Conservation (phyloP, 2,113 vertebrate genomes). For the Ia io region DNA sequence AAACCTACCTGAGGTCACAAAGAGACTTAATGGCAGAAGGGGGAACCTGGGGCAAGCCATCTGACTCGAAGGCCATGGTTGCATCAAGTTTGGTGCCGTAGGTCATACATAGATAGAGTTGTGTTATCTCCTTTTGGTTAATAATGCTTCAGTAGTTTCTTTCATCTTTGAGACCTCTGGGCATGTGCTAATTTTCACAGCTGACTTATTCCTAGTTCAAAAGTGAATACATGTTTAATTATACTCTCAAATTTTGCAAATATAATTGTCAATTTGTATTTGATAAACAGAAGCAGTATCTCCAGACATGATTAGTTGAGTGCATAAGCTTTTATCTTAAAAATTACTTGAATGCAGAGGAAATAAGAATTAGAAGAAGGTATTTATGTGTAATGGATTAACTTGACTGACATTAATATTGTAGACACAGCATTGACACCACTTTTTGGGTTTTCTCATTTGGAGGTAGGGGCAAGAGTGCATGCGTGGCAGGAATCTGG, state of each 20-base stretch:
- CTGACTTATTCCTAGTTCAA: slow-evolving; percentile 13
- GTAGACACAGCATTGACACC: not conserved
- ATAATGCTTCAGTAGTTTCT: not conserved
- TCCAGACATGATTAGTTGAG: not conserved
- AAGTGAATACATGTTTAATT: slow-evolving; percentile 29
- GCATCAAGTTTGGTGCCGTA: not conserved
- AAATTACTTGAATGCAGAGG: not conserved
- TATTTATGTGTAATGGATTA: not conserved
- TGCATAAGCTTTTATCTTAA: not conserved
- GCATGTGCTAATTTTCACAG: not conserved
- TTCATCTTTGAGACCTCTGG: not conserved
- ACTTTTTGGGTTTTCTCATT: not conserved
- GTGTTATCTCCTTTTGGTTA: not conserved
- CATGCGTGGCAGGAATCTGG: not conserved
- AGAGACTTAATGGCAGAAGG: not conserved
- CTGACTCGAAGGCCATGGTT: not conserved
- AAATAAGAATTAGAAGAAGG: not conserved
- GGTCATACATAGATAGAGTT: not conserved
- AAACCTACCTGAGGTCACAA: not conserved
- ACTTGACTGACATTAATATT: not conserved
- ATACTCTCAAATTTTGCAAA: slow-evolving; percentile 27
- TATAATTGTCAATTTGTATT: not conserved
- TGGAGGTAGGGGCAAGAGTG: not conserved
- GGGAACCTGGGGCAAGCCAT: not conserved
- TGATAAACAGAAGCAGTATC: not conserved